Conservation (phyloP, 2,888 invertebrate genomes). For the Plagiodera versicolora region DNA sequence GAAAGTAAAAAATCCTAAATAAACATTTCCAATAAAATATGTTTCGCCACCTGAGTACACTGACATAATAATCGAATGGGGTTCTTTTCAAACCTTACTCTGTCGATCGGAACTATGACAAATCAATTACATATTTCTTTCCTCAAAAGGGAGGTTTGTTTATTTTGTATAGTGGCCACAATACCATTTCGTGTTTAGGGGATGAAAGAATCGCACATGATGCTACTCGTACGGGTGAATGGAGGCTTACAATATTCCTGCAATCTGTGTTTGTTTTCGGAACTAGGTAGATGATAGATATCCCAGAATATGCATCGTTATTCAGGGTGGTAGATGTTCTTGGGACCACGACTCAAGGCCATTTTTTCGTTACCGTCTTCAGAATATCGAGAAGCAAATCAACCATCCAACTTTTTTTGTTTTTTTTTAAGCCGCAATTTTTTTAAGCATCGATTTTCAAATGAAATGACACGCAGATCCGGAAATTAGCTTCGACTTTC, state of each 20-base stretch:
- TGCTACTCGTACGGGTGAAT: not conserved
- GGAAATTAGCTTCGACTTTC: too few relatives aligned
- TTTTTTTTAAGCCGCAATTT: too few relatives aligned
- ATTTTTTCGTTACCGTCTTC: too few relatives aligned
- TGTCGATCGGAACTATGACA: conserved; percentile 40
- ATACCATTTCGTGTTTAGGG: not conserved
- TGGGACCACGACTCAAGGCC: too few relatives aligned
- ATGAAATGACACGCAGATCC: too few relatives aligned
- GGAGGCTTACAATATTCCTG: not conserved
- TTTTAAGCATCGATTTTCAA: too few relatives aligned
- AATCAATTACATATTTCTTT: conserved; percentile 40
- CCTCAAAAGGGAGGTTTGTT: conserved; percentile 38
- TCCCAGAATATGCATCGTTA: not conserved
- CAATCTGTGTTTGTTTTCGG: conserved; percentile 6
- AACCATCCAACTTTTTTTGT: too few relatives aligned
- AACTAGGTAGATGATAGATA: not conserved
- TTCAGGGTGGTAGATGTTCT: too few relatives aligned
- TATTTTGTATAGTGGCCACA: conserved; percentile 27
- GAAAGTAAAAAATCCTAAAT: conserved; percentile 24
- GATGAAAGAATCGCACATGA: not conserved
- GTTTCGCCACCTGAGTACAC: conserved; percentile 30
- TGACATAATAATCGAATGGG: conserved; percentile 19
- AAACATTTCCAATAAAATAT: conserved; percentile 16
- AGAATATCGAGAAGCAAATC: too few relatives aligned
- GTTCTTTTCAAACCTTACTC: conserved; percentile 15